Percentiles rank a stretch among this genome's conserved stretches.
Evolutionary conservation across 2,797 vertebrate genomes (phyloP).

Genomic region (Coilia nasus): DNA sequence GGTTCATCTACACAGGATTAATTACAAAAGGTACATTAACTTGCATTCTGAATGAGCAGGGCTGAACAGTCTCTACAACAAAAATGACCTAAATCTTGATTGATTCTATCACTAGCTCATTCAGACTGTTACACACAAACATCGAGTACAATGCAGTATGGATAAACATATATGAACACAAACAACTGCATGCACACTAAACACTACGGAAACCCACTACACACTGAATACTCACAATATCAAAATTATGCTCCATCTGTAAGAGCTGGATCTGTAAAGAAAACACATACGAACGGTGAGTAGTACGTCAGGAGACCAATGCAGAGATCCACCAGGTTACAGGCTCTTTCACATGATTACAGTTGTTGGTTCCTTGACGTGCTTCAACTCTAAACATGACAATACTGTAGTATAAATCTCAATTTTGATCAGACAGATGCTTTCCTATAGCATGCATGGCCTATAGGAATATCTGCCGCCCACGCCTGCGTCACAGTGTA

Average conservation of each 20-base stretch:
- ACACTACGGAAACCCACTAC: background rate
- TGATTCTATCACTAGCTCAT: no score
- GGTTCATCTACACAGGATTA: constrained; percentile 93
- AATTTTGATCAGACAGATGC: no score
- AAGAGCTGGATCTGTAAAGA: constrained; percentile 90
- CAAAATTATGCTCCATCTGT: constrained; percentile 99
- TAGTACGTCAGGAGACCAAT: background rate
- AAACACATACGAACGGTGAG: background rate
- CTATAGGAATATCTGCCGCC: no score
- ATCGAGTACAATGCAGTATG: no score
- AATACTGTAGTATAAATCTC: no score
- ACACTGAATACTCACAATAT: constrained; percentile 90
- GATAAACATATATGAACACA: background rate
- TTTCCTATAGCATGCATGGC: no score
- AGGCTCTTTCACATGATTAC: background rate
- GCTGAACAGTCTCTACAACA: no score
- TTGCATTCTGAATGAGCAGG: background rate
- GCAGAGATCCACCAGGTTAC: background rate
- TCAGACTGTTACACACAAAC: no score
- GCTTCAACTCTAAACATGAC: no score
- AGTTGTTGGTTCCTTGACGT: no score
- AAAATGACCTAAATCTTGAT: no score
- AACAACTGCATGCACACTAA: background rate
- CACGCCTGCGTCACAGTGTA: no score
- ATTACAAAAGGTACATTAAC: background rate